phyloP scores from a whole-genome alignment of 30 jellyfish, hydroid and myxozoan species.

The Aurelia aurita region DNA sequence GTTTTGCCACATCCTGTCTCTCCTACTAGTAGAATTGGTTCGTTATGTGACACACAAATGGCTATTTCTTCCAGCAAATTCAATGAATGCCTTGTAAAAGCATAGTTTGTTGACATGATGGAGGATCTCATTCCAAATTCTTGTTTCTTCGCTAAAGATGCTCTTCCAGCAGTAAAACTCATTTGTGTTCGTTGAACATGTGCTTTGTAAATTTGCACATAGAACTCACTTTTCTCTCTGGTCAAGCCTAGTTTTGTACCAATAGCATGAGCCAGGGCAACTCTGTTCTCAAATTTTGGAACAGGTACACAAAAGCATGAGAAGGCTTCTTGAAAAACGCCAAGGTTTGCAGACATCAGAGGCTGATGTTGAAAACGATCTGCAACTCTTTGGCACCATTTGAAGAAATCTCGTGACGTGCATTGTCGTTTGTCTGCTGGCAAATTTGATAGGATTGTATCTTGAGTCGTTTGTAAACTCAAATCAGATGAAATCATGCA shows the following conservation, averaged over 20 bases:
- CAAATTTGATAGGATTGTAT: constrained; percentile 46
- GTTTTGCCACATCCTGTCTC: constrained; percentile 99
- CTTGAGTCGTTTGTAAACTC: constrained; percentile 55
- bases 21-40: constrained; percentile 94
- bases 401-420: constrained; percentile 84
- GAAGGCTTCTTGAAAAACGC: constrained; percentile 82
- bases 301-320: constrained; percentile 88
- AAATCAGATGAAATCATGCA: constrained; percentile 82
- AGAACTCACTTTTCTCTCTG: constrained; percentile 77
- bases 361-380: constrained; percentile 25
- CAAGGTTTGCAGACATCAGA: constrained; percentile 41
- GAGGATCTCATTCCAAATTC: not conserved
- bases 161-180: constrained; percentile 77
- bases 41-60: constrained; percentile 79
- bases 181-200: constrained; percentile 48
- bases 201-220: constrained; percentile 68
- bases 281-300: constrained; percentile 44
- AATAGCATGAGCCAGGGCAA: constrained; percentile 66
- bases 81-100: constrained; percentile 85
- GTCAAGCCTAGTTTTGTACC: constrained; percentile 88
- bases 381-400: constrained; percentile 82
- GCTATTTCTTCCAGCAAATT: constrained; percentile 79
- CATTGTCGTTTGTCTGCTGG: constrained; percentile 58
- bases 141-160: constrained; percentile 40
- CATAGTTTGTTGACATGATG: constrained; percentile 38